These are phyloP conservation scores for Amblyopsis hoosieri DNA, from an alignment of 2,797 vertebrate genomes.

Conservation along the genomic window DNA sequence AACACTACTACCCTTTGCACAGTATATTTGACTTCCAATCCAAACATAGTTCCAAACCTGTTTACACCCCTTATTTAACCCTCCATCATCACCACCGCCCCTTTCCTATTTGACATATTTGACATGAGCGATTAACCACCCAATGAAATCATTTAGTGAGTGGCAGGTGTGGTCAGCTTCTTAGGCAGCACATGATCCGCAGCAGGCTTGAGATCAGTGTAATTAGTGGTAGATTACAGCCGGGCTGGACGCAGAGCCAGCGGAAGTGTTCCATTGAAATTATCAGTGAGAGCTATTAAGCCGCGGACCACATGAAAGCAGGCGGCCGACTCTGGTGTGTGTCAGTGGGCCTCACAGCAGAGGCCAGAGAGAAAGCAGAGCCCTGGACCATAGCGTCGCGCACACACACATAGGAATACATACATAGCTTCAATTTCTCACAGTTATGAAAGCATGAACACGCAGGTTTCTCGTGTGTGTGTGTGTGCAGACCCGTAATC, in stretches of 20 bases:
- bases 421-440: not conserved
- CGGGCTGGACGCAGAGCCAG: conserved; percentile 38
- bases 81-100: not conserved
- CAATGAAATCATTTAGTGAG: conserved; percentile 30
- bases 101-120: not conserved
- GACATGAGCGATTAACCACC: conserved; percentile 35
- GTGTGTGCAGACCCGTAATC: not conserved
- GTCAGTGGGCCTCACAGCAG: conserved; percentile 68
- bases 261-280: conserved; percentile 86
- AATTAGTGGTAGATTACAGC: conserved; percentile 69
- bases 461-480: not conserved
- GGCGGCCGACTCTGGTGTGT: conserved; percentile 81
- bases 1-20: not conserved
- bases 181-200: conserved; percentile 39
- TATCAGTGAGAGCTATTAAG: conserved; percentile 84
- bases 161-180: conserved; percentile 59
- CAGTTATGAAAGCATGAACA: not conserved
- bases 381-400: conserved; percentile 20
- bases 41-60: too few species aligned
- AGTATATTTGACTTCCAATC: not conserved
- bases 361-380: conserved; percentile 81
- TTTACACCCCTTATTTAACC: not conserved
- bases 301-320: conserved; percentile 85
- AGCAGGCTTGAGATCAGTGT: conserved; percentile 72
- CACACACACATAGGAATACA: conserved; percentile 3